Base-by-base conservation (phyloP, 2,797 vertebrate genomes). In the Tapera naevia region DNA sequence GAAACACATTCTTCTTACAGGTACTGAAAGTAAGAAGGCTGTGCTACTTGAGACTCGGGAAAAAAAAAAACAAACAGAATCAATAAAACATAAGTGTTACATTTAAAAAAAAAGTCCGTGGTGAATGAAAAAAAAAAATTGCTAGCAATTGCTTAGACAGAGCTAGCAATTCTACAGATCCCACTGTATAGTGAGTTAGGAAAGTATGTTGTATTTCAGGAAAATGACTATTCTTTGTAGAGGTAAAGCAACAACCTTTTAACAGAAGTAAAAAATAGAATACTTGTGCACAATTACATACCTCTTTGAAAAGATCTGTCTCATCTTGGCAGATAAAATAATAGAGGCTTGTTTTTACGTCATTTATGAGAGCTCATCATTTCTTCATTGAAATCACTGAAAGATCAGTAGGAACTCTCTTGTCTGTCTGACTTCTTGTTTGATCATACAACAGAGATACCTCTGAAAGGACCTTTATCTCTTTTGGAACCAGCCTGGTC, bases 221-320 rank as follows among this genome's bases (percentile, higher is more conserved):
- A 88, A 81, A 90, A 70, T 0, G 0, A 48, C 0, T 0, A 35
- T 58, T 58, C 17, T 32, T 67, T n/a, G 7, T 15, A 61, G 35
- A 41, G 4, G 18, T 33, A 23, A 66, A 86, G 56, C 6, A 33
- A 33, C 18, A 10, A 16, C 9, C 14, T 51, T 67, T 14, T 14
- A 30, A 13, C 5, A 13, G 9, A 53, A 39, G 4, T 9, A 41
- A 48, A 39, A 12, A 58, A 51, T 3, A 18, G 3, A 72, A 50
- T 35, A 45, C 5, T n/a, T 39, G 22, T 35, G 48, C 17, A 62
- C 7, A 78, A 39, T 67, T 60, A 73, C 10, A 67, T 2, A 30
- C 8, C 33, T 10, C 24, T 85, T 80, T 83, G 53, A 74, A 74
- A 83, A 71, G 10, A 5, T 46, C 25, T 45, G 5, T 61, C 28